Evolutionary conservation across 2,888 invertebrate species (phyloP), one percentile per base, ranked within the genome.

Genomic region (Xestia ashworthii): DNA sequence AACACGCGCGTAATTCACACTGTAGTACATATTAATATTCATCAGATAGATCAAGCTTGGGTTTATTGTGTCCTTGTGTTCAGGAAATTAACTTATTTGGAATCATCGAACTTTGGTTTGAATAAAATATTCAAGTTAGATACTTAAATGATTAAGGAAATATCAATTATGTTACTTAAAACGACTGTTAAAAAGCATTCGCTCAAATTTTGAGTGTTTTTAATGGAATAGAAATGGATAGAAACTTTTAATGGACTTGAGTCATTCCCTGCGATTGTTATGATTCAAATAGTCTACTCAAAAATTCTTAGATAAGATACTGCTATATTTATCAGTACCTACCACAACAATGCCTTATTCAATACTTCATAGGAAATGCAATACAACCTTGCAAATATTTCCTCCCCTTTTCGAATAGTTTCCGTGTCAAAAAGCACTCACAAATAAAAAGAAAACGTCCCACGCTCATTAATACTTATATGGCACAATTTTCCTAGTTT

Each of bases 11-110:
- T 60, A 67, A 79, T 81, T 86, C 85, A 81, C 82, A 78, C 72
- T 44, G 67, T 74, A 44, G 78, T 76, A 78, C 78, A 74, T 80
- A 78, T 89, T 85, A 82, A 89, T 89, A 89, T 90, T 90, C 83
- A 89, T 84, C 78, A 80, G 80, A 77, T 74, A 73, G 74, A 78
- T 81, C 64, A 78, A 70, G 70, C 73, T 80, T 67, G 53, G 78
- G 55, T 82, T 87, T 80, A 86, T 78, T 68, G 60, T 53, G 60
- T 70, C 73, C 88, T 80, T 76, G 76, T 80, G 62, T 80, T 78
- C 70, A 77, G 66, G 75, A 84, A 81, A 85, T 84, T 69, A 78
- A 84, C 87, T 75, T 85, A 78, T 81, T 76, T 76, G 68, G 58
- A 71, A 68, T 19, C 75, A 77, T 75, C 58, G 71, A 81, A 75